Evolutionary conservation across 2,888 invertebrate genomes (phyloP).

Genomic region (Eurois occulta): DNA sequence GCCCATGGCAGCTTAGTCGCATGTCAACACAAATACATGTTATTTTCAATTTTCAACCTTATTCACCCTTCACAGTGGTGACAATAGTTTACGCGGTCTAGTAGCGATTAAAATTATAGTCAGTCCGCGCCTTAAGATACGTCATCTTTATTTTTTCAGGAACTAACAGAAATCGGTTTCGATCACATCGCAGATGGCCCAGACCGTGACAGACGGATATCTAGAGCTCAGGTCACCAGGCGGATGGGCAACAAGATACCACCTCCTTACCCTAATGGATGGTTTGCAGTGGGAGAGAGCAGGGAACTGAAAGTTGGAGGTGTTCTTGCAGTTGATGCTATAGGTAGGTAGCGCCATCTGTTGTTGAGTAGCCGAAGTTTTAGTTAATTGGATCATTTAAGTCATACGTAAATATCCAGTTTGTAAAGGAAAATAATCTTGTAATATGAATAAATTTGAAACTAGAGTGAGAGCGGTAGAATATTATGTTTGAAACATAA

Average conservation of each 20-base stretch:
- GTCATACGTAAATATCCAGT: neutral
- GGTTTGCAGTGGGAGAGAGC: conserved; percentile 95
- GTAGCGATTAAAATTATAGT: too few relatives aligned
- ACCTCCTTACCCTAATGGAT: conserved; percentile 97
- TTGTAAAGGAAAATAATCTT: neutral
- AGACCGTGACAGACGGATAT: conserved; percentile 78
- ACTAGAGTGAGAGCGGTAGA: neutral
- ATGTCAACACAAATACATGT: too few relatives aligned
- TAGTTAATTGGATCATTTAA: neutral
- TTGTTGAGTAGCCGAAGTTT: conserved; percentile 31
- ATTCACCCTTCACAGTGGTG: too few relatives aligned
- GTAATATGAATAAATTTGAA: neutral
- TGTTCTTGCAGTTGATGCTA: conserved; percentile 91
- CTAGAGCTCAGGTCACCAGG: conserved; percentile 88
- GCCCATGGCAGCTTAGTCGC: too few relatives aligned
- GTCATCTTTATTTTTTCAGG: conserved; percentile 82
- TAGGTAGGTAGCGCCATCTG: conserved; percentile 88
- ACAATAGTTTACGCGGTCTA: too few relatives aligned
- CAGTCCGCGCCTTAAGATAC: too few relatives aligned
- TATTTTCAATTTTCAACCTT: too few relatives aligned
- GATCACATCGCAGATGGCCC: conserved; percentile 78
- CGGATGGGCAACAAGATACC: conserved; percentile 92
- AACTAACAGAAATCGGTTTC: conserved; percentile 87
- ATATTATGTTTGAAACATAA: neutral
- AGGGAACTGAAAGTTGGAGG: conserved; percentile 89